Percentiles rank a stretch among this genome's conserved stretches.
phyloP scores from a whole-genome alignment of 92 coral and sea anemone genomes.

The Bergia sp. region DNA sequence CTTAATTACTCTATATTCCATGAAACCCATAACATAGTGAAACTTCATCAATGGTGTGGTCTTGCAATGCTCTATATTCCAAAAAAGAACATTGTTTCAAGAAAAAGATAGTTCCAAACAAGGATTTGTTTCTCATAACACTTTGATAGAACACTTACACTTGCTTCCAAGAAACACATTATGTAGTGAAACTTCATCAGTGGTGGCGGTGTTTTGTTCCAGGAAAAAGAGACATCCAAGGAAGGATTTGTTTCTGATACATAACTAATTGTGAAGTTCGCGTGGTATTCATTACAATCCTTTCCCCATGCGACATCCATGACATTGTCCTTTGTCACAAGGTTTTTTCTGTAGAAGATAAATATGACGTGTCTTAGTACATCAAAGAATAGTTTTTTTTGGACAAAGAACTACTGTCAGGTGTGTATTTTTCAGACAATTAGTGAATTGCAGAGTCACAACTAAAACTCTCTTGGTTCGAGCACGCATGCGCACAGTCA shows the following conservation, averaged over 20 bases:
- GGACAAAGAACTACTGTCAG: background rate
- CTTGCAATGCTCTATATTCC: too few relatives aligned
- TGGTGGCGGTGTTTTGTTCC: slow-evolving; percentile 40
- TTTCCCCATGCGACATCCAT: slow-evolving; percentile 46
- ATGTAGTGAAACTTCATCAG: background rate
- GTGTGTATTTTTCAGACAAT: background rate
- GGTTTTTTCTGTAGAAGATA: slow-evolving; percentile 21
- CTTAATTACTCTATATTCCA: too few relatives aligned
- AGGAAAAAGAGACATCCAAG: slow-evolving; percentile 31
- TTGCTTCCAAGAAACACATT: slow-evolving; percentile 12
- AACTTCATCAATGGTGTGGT: too few relatives aligned
- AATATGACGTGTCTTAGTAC: background rate
- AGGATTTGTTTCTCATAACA: background rate
- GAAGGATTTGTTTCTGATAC: slow-evolving; percentile 34
- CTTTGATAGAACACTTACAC: slow-evolving; percentile 6
- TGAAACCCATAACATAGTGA: too few relatives aligned
- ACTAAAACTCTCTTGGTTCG: too few relatives aligned
- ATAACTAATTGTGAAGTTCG: slow-evolving; percentile 32
- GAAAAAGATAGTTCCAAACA: slow-evolving; percentile 1
- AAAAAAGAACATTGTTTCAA: too few relatives aligned
- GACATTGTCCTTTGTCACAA: slow-evolving; percentile 16
- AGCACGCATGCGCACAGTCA: too few relatives aligned
- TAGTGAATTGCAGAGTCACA: too few relatives aligned
- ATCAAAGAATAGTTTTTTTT: background rate
- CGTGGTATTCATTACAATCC: slow-evolving; percentile 38